Evolutionary conservation across 2,113 vertebrate species (phyloP).

Genomic region (Notarius quadriscutis): DNA sequence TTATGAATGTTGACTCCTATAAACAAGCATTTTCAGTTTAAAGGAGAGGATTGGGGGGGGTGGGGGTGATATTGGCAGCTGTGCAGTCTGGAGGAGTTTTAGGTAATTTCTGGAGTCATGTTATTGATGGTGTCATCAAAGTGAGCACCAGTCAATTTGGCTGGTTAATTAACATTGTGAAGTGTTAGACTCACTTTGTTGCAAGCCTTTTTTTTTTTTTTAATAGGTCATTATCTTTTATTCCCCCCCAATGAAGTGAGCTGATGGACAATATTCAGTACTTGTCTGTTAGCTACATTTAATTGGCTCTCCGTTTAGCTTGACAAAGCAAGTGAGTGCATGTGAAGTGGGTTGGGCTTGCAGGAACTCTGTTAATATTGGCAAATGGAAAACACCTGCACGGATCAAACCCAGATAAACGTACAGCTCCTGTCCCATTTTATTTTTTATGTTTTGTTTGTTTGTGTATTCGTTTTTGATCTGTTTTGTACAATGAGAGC

Average conservation of each 20-base stretch:
- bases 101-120: background rate
- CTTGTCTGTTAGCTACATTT: background rate
- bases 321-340: background rate
- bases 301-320: background rate
- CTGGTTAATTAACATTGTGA: no score
- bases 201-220: no score
- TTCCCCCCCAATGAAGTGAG: background rate
- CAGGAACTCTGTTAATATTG: background rate
- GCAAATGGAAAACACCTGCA: background rate
- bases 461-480: no score
- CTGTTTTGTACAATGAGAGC: no score
- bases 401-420: background rate
- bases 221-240: background rate
- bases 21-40: no score
- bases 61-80: no score
- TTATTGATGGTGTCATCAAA: background rate
- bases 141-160: no score
- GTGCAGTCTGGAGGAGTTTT: background rate
- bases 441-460: no score
- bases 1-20: no score
- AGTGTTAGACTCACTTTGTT: background rate
- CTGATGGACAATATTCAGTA: background rate
- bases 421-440: background rate
- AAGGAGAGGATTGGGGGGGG: no score
- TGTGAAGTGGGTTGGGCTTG: background rate